Conservation (phyloP, 2,797 vertebrate species). For the Sebastes vulpes region DNA sequence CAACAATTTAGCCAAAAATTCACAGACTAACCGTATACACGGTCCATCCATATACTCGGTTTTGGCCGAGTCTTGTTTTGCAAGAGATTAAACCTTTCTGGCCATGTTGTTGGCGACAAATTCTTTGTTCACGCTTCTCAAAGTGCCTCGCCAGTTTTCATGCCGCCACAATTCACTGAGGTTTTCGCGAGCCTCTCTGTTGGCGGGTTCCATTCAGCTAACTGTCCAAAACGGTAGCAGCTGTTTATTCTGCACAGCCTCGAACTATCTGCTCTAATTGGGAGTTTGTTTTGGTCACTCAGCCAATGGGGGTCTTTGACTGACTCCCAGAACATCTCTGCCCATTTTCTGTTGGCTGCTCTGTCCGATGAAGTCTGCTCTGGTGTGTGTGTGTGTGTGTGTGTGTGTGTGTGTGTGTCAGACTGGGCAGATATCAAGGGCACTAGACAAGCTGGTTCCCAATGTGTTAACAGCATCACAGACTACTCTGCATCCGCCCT, state of each 20-base stretch:
- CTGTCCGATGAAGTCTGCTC: neutral
- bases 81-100: neutral
- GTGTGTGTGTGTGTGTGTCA: conserved; percentile 1
- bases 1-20: too few relatives aligned
- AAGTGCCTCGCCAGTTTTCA: conserved; percentile 14
- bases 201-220: neutral
- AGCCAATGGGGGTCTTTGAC: conserved; percentile 39
- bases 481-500: neutral
- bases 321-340: conserved; percentile 18
- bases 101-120: neutral
- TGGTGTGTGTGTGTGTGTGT: neutral
- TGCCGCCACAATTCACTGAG: neutral
- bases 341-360: conserved; percentile 18
- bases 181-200: neutral
- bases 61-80: neutral
- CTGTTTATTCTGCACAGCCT: conserved; percentile 53
- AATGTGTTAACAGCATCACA: conserved; percentile 11
- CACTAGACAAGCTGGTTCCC: conserved; percentile 26
- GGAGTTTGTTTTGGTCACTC: conserved; percentile 47
- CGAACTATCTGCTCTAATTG: conserved; percentile 53
- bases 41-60: too few relatives aligned
- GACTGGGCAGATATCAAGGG: conserved; percentile 2
- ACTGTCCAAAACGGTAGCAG: conserved; percentile 50
- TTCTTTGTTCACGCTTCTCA: conserved; percentile 9
- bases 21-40: neutral